Base-by-base conservation (phyloP, 2,888 invertebrate genomes). In the Netelia fuscicornis region DNA sequence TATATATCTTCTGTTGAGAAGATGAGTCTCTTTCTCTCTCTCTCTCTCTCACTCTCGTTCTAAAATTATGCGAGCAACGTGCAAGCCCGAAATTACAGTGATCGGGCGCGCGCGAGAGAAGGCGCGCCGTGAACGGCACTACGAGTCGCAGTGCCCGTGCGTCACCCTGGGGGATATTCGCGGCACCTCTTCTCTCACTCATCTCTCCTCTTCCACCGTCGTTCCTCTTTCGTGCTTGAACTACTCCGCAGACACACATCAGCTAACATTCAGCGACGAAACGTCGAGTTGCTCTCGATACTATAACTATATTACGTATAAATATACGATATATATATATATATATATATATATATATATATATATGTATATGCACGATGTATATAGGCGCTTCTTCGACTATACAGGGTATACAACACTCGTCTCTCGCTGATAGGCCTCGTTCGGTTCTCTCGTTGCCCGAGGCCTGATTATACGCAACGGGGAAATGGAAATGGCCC, bases 21-120 rank as follows among this genome's bases (percentile, higher is more conserved):
- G 71, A 77, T 77, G 82, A 82, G 72, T 60, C 58, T 42, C 68
- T 78, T 52, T 30, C 30, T 62, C 62, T 30, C 62, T 23, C 58
- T 23, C 58, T 23, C 58, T 58, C 58, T 23, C 52, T 65, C 54
- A 42, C 37, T 30, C 65, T 48, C 70, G 79, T n/a, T 76, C 76
- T 82, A 76, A 79, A 85, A 85, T 85, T 82, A 85, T 85, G 84
- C 78, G 86, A 83, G 86, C 86, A 87, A 83, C 85, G 80, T 85
- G 83, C 83, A 86, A 86, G 74, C 84, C 83, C 90, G 87, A 92
- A 92, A 93, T 92, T 91, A 92, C 92, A 92, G 92, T 92, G 91
- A 92, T 93, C 92, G 92, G 86, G 52, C 17, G 74, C 44, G 75
- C 78, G 87, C 72, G 83, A 78, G 87, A 83, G 85, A 85, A 30